A percentile compares a stretch with the other conserved stretches of the same genome.
These are phyloP conservation scores for Spodoptera frugiperda DNA, from an alignment of 1,140 invertebrate genomes.

Conservation along the genomic window DNA sequence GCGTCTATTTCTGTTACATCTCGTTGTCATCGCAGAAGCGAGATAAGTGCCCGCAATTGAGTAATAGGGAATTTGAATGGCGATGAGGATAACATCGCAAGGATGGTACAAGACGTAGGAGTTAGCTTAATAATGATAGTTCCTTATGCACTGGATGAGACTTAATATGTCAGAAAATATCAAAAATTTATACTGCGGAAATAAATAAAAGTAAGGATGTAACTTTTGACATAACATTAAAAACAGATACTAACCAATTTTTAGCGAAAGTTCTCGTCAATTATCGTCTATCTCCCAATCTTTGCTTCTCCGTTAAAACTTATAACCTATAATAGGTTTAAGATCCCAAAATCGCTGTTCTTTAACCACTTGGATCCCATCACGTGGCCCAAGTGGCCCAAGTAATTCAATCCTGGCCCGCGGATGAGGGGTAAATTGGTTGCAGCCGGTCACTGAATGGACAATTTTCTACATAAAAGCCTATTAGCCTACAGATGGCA, in stretches of 20 bases:
- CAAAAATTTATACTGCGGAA: no score
- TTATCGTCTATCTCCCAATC: no score
- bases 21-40: constrained; percentile 65
- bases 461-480: constrained; percentile 78
- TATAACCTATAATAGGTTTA: not conserved
- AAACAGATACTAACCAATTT: no score
- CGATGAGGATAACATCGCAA: constrained; percentile 57
- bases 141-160: no score
- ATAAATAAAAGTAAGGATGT: no score
- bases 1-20: constrained; percentile 64
- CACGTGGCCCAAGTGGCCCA: constrained; percentile 63
- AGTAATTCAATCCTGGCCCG: constrained; percentile 75
- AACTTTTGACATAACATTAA: no score
- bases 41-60: constrained; percentile 79
- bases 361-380: constrained; percentile 52
- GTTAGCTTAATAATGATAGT: no score
- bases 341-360: not conserved
- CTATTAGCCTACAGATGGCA: constrained; percentile 57
- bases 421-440: constrained; percentile 79
- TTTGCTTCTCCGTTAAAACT: no score
- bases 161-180: no score
- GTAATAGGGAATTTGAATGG: constrained; percentile 78
- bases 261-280: no score
- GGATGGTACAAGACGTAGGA: constrained; percentile 55
- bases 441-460: constrained; percentile 79